Evolutionary conservation across 2,888 invertebrate species (phyloP).

Genomic region (Diplolepis rosae): DNA sequence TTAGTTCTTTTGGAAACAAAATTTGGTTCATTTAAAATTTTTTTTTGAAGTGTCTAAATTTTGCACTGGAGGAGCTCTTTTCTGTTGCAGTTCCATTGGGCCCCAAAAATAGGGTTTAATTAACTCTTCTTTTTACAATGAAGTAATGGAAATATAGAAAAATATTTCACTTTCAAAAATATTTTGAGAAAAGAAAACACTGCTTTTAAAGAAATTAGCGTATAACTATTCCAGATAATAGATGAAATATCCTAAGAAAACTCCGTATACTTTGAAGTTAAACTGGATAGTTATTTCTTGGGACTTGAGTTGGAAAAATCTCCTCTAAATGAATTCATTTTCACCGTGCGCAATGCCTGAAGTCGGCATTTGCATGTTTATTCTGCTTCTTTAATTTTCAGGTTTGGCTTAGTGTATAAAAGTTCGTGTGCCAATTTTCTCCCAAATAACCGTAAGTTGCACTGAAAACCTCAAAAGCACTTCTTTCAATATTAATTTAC

Average conservation of each 20-base stretch:
- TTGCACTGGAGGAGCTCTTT: no score
- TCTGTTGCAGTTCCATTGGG: no score
- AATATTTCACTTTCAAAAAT: no score
- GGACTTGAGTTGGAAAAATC: slow-evolving; percentile 18
- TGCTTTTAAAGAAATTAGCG: neutral
- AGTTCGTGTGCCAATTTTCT: neutral
- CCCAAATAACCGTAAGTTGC: neutral
- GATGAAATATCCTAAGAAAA: neutral
- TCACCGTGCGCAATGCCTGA: slow-evolving; percentile 41
- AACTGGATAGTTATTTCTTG: neutral
- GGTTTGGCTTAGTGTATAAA: neutral
- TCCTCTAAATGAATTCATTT: slow-evolving; percentile 11
- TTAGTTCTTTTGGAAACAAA: no score
- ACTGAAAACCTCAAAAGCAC: neutral
- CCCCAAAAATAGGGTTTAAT: no score
- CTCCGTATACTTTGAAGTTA: neutral
- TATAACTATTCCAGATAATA: neutral
- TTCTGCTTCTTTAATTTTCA: slow-evolving; percentile 62
- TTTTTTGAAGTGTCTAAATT: no score
- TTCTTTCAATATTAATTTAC: neutral
- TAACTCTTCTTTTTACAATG: no score
- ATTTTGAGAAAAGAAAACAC: no score
- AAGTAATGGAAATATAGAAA: no score
- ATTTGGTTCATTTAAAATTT: neutral
- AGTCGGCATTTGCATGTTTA: slow-evolving; percentile 66